Percentiles rank a stretch among this genome's conserved stretches.
Conservation (phyloP, 2,113 vertebrate species). For the Cyanoderma ruficeps region DNA sequence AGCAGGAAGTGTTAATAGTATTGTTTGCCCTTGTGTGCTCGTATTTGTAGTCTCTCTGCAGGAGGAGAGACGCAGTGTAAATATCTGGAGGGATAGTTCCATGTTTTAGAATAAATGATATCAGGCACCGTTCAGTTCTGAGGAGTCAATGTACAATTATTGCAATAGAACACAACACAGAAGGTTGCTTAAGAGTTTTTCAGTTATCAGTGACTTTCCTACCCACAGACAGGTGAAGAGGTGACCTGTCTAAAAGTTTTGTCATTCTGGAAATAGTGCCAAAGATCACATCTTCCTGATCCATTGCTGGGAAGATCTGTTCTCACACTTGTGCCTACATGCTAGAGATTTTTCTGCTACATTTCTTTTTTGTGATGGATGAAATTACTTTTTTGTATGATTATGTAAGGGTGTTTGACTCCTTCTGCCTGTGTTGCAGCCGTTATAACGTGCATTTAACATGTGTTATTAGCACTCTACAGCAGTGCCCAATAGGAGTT, state of each 20-base stretch:
- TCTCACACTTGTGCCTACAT: not conserved
- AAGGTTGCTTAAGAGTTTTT: not conserved
- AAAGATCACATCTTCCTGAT: not conserved
- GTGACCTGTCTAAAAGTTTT: not conserved
- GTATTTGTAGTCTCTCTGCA: not conserved
- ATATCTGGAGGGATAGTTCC: not conserved
- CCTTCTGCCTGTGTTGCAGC: not conserved
- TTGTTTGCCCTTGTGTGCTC: not conserved
- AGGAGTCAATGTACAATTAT: not conserved
- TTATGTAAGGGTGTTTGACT: not conserved
- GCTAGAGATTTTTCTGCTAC: not conserved
- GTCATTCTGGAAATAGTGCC: not conserved
- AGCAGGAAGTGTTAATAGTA: not conserved
- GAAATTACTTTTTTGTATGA: not conserved
- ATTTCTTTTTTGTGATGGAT: not conserved
- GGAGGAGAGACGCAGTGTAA: not conserved
- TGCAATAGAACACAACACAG: not conserved
- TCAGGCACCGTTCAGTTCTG: not conserved
- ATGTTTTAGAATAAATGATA: not conserved
- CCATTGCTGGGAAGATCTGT: not conserved
- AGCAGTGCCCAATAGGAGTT: not conserved
- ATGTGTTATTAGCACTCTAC: not conserved
- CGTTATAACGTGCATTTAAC: not conserved
- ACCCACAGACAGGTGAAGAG: not conserved
- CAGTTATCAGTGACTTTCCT: not conserved